Percentiles rank a stretch among this genome's conserved stretches.
phyloP scores from a whole-genome alignment of 2,888 invertebrate genomes.

The Drosophila pseudotakahashii region DNA sequence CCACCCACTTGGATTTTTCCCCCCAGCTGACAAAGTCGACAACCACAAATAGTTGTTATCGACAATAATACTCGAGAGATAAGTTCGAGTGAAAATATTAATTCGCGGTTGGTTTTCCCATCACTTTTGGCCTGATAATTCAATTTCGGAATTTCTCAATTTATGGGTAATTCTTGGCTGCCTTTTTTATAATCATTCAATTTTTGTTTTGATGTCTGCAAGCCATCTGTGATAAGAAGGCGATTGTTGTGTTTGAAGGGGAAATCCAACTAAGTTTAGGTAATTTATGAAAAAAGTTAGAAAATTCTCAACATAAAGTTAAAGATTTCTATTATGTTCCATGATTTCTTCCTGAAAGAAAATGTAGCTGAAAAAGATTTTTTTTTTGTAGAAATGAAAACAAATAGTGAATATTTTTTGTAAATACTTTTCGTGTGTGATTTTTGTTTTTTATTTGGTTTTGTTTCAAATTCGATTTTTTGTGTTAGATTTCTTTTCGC shows the following conservation, averaged over 20 bases:
- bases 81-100: constrained; percentile 21
- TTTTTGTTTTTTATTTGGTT: constrained; percentile 69
- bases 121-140: constrained; percentile 4
- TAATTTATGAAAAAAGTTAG: neutral
- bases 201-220: neutral
- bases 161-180: constrained; percentile 6
- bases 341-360: neutral
- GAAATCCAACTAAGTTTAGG: neutral
- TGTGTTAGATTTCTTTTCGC: constrained; percentile 66
- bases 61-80: constrained; percentile 21
- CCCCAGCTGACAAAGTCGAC: constrained; percentile 10
- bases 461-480: constrained; percentile 78
- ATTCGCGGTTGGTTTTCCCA: constrained; percentile 18
- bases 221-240: neutral
- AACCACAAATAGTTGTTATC: constrained; percentile 21
- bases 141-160: constrained; percentile 33
- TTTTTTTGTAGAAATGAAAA: constrained; percentile 3
- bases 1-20: constrained; percentile 16
- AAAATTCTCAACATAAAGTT: too few species aligned
- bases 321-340: too few species aligned
- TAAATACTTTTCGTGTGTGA: constrained; percentile 53
- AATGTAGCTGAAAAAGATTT: neutral
- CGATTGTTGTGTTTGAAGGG: too few species aligned
- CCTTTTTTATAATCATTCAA: neutral
- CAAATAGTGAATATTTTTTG: constrained; percentile 28